Base-by-base conservation (phyloP, 2,797 vertebrate genomes). In the Petrocephalus sullivani region DNA sequence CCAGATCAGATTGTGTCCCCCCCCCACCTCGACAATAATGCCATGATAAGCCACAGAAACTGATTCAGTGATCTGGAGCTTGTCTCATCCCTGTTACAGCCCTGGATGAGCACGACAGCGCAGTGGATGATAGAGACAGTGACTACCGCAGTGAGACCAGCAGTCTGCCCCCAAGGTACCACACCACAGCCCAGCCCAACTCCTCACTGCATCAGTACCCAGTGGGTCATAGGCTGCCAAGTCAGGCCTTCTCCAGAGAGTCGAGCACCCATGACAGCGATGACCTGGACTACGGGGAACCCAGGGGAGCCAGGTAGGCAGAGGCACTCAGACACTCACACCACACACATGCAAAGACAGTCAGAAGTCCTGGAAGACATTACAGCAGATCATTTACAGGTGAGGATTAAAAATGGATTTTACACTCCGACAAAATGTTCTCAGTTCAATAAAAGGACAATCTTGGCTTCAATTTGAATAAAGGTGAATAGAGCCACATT, bases 131-230 rank as follows among this genome's bases (percentile, higher is more conserved):
- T 88, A 92, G 96, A 84, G 97, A 99, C 89, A 98, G 98, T 0
- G 97, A 99, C 93, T 99, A 97, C 90, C 97, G 97, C 90, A 98
- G 98, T 0, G 98, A 99, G 93, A 96, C 95, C 2, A 96, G 97
- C 92, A 96, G 95, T 92, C 92, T 97, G 53, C 98, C 98, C 1
- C 97, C 97, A 7, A 96, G 94, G 0, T 98, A 95, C 92, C 95
- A 98, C 93, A 98, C 95, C 14, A 97, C 97, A 0, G 92, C 93
- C 0, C 98, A 99, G 92, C 97, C 96, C 88, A 98, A 98, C 0
- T 97, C 97, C 10, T 99, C 98, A 0, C 92, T 96, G 58, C 97
- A 98, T 93, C 98, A 99, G 93, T 99, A 98, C 91, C 94, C 97
- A 0, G 95, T 96, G 7, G 96, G 96, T 0, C 91, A 94, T 21